A percentile compares a stretch with the other conserved stretches of the same genome.
Conservation (phyloP, 2,113 vertebrate species). For the Hypanus sabinus region DNA sequence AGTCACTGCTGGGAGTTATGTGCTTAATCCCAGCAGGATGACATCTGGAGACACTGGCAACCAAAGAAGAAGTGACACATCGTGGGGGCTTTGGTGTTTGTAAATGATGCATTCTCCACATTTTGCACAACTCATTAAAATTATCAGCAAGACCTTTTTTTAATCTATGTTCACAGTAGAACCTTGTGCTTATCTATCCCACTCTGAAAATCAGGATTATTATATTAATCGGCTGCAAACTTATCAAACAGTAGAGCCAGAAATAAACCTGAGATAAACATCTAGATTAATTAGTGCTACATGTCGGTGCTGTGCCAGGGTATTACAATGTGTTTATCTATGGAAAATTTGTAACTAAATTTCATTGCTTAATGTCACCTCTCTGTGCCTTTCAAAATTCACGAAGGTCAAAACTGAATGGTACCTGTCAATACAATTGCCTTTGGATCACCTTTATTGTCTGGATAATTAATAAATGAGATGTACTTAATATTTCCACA, state of each 20-base stretch:
- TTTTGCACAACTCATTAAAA: slow-evolving; percentile 24
- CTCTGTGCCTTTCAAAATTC: background rate
- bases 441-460: background rate
- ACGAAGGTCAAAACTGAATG: background rate
- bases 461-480: background rate
- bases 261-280: background rate
- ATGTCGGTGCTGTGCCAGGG: background rate
- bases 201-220: background rate
- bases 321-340: background rate
- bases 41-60: slow-evolving; percentile 20
- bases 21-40: slow-evolving; percentile 30
- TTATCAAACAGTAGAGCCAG: background rate
- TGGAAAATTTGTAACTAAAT: background rate
- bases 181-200: background rate
- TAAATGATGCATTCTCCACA: slow-evolving; percentile 30
- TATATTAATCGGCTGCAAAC: background rate
- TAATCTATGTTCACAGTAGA: background rate
- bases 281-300: background rate
- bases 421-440: background rate
- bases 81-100: background rate
- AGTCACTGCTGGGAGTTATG: slow-evolving; percentile 28
- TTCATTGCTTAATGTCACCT: background rate
- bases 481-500: background rate
- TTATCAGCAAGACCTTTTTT: slow-evolving; percentile 28
- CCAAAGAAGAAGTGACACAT: slow-evolving; percentile 11